A percentile compares a stretch with the other conserved stretches of the same genome.
These are phyloP conservation scores for Apodemia hepburni DNA, from an alignment of 2,888 invertebrate genomes.

Conservation along the genomic window DNA sequence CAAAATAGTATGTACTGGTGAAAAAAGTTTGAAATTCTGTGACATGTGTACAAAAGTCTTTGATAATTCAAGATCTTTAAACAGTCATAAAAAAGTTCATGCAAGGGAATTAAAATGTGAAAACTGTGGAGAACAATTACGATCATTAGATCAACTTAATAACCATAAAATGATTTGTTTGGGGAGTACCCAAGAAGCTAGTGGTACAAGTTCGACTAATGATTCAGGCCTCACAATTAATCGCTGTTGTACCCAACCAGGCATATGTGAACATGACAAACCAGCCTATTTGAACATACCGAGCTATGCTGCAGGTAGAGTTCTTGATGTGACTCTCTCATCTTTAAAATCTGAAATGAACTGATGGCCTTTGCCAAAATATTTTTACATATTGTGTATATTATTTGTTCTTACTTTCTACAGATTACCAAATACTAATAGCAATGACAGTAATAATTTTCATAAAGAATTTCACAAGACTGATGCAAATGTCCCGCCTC, in stretches of 20 bases:
- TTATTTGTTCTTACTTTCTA: slow-evolving; percentile 48
- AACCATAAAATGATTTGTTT: slow-evolving; percentile 75
- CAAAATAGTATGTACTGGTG: slow-evolving; percentile 75
- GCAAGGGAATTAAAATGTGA: slow-evolving; percentile 76
- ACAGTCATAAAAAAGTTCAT: slow-evolving; percentile 78
- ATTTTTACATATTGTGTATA: slow-evolving; percentile 20
- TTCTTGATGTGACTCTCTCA: slow-evolving; percentile 70
- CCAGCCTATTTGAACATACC: slow-evolving; percentile 76
- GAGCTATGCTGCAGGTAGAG: slow-evolving; percentile 68
- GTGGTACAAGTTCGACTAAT: slow-evolving; percentile 43
- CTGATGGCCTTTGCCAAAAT: slow-evolving; percentile 46
- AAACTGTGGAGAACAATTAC: slow-evolving; percentile 72
- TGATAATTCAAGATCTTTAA: slow-evolving; percentile 75
- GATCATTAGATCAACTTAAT: slow-evolving; percentile 73
- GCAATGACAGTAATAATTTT: slow-evolving; percentile 70
- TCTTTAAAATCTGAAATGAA: slow-evolving; percentile 74
- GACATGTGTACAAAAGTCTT: slow-evolving; percentile 79
- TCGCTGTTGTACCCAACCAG: slow-evolving; percentile 71
- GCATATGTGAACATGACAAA: slow-evolving; percentile 75
- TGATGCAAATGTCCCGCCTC: slow-evolving; percentile 81
- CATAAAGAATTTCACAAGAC: slow-evolving; percentile 78
- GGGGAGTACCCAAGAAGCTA: slow-evolving; percentile 51
- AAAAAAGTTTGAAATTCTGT: slow-evolving; percentile 73
- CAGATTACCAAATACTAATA: slow-evolving; percentile 75
- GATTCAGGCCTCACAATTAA: slow-evolving; percentile 42